These are phyloP conservation scores for Cranoglanis bouderius DNA, from an alignment of 2,113 vertebrate species.

Conservation along the genomic window DNA sequence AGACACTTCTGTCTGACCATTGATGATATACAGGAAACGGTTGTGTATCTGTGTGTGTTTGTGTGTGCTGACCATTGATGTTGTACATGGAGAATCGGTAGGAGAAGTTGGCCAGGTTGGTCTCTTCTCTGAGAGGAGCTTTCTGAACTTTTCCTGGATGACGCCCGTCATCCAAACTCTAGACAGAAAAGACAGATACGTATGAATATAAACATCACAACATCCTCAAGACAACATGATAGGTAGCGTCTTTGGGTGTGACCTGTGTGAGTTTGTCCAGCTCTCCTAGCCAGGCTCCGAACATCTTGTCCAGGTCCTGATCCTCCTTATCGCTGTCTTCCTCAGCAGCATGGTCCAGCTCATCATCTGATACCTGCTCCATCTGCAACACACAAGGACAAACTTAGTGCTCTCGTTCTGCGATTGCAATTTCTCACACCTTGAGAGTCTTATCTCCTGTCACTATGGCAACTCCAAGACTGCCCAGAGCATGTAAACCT, in stretches of 20 bases:
- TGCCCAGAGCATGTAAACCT: conserved; percentile 6
- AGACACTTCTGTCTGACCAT: not conserved
- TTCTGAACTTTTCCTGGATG: conserved; percentile 87
- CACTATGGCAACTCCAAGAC: conserved; percentile 60
- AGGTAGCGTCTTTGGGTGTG: conserved; percentile 26
- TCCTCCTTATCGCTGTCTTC: conserved; percentile 99
- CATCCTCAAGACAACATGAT: conserved; percentile 37
- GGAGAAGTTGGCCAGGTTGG: conserved; percentile 98
- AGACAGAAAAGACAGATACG: conserved; percentile 4
- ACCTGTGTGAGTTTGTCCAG: conserved; percentile 87
- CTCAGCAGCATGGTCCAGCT: conserved; percentile 94
- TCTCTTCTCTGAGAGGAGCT: conserved; percentile 92
- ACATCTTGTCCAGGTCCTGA: conserved; percentile 98
- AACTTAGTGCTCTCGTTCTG: not conserved
- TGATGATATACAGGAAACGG: not conserved
- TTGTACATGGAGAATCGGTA: conserved; percentile 99
- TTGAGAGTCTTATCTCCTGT: conserved; percentile 47
- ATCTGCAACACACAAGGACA: conserved; percentile 76
- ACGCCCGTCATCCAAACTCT: conserved; percentile 94
- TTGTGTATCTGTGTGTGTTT: not conserved
- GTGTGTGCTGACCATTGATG: conserved; percentile 85
- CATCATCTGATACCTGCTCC: conserved; percentile 96
- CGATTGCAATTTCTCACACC: not conserved
- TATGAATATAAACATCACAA: not conserved
- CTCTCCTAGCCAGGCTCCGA: conserved; percentile 97